Percentiles rank a stretch among this genome's conserved stretches.
These are phyloP conservation scores for Aldrovandia affinis DNA, from an alignment of 2,797 vertebrate genomes.

Conservation along the genomic window DNA sequence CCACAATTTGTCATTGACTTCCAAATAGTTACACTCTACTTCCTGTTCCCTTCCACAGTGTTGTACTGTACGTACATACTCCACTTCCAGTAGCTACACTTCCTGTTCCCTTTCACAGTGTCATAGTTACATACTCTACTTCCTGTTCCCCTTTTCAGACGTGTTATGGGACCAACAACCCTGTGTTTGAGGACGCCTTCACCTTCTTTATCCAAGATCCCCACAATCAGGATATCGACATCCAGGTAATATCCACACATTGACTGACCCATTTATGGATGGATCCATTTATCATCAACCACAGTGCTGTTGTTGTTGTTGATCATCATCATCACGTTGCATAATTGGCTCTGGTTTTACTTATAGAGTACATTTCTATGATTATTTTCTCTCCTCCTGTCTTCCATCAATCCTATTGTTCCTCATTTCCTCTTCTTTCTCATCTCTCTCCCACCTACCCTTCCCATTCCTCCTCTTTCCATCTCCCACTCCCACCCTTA, in stretches of 20 bases:
- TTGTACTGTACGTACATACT: no score
- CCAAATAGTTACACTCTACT: no score
- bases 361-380: neutral
- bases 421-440: neutral
- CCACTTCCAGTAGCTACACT: neutral
- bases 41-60: neutral
- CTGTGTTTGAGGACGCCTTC: slow-evolving; percentile 90
- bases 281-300: neutral
- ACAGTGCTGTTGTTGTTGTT: neutral
- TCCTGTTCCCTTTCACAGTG: neutral
- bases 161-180: slow-evolving; percentile 75
- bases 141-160: slow-evolving; percentile 65
- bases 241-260: slow-evolving; percentile 80
- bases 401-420: neutral
- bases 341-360: neutral
- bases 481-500: neutral
- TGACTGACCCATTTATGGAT: neutral
- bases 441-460: neutral
- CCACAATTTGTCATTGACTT: no score
- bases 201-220: slow-evolving; percentile 93
- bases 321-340: neutral
- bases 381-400: neutral
- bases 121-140: neutral
- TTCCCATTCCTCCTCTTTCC: neutral
- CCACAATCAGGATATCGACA: slow-evolving; percentile 81